Evolutionary conservation across 2,113 vertebrate genomes (phyloP), one percentile per base, ranked within the genome.

Genomic region (Pholis gunnellus): DNA sequence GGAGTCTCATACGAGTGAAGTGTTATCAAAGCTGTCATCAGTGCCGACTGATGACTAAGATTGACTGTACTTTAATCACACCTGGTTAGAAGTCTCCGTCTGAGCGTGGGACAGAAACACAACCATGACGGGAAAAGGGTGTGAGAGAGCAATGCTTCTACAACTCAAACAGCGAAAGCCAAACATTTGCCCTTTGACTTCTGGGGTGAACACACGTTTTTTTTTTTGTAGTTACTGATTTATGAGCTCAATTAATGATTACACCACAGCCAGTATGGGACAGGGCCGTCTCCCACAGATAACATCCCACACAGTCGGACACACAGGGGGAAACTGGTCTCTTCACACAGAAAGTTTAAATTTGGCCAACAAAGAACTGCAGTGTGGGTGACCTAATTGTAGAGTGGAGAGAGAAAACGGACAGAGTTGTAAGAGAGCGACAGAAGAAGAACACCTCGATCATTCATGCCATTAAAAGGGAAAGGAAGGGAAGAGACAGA

Each of bases 151-250:
- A 22, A 40, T 9, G n/a, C 34, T 67, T 72, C 63, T 25, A 65
- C 78, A 82, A 72, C n/a, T 70, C 80, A 61, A 76, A 84, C 78
- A 81, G 36, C 78, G 78, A 79, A 75, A 72, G 27, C 14, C 67
- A 87, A 90, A 85, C 79, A 75, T 69, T 79, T 85, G 78, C 63
- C 80, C 89, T 91, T 91, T 91, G 89, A 91, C 84, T 85, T 80
- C 40, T 75, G 61, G 57, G 31, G 40, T 34, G 5, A 85, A 88
- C 48, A 2, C 2, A 6, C 4, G 52, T 40, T 60, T 17, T n/a
- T 13, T 27, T 57, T 52, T 9, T 31, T 50, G 13, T 66, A 54
- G 90, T 93, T 90, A 94, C 88, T 90, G 81, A 94, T 93, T 91
- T 25, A 84, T 63, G 29, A 75, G 63, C 5, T 68, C 13, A 29